A percentile compares a stretch with the other conserved stretches of the same genome.
phyloP scores from a whole-genome alignment of 2,113 vertebrate genomes.

The Hystrix brachyura region DNA sequence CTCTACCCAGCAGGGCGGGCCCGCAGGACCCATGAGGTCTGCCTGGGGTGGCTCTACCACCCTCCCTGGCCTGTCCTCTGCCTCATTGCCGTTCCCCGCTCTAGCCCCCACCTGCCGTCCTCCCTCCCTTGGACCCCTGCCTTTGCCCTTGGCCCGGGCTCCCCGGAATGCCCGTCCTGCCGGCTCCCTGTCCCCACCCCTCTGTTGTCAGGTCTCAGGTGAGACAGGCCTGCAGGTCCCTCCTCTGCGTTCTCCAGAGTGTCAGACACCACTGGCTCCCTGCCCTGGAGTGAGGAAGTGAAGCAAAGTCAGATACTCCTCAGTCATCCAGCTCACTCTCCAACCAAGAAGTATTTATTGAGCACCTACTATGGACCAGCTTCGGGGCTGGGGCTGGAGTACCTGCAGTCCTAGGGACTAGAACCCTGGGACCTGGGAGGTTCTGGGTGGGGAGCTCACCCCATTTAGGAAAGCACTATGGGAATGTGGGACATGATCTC shows the following conservation, averaged over 20 bases:
- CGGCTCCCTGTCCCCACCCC: neutral
- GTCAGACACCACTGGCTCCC: neutral
- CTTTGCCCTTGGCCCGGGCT: neutral
- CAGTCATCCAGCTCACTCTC: neutral
- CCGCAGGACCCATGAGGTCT: neutral
- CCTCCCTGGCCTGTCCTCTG: neutral
- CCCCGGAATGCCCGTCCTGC: neutral
- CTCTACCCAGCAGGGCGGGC: too few relatives aligned
- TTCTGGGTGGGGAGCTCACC: rapidly evolving
- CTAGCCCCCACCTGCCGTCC: neutral
- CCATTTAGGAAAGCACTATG: neutral
- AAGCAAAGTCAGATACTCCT: neutral
- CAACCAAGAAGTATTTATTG: neutral
- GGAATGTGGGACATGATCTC: neutral
- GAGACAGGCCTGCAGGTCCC: neutral
- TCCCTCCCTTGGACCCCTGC: neutral
- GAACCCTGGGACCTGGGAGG: neutral
- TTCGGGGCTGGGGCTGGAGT: neutral
- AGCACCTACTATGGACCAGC: neutral
- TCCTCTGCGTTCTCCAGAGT: neutral
- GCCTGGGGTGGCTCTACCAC: neutral
- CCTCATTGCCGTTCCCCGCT: neutral
- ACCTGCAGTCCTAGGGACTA: neutral
- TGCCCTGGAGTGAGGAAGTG: neutral
- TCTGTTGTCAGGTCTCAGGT: neutral